Conservation (phyloP, 53 echinoderm and acorn worm genomes). For the Hippasteria phrygiana region DNA sequence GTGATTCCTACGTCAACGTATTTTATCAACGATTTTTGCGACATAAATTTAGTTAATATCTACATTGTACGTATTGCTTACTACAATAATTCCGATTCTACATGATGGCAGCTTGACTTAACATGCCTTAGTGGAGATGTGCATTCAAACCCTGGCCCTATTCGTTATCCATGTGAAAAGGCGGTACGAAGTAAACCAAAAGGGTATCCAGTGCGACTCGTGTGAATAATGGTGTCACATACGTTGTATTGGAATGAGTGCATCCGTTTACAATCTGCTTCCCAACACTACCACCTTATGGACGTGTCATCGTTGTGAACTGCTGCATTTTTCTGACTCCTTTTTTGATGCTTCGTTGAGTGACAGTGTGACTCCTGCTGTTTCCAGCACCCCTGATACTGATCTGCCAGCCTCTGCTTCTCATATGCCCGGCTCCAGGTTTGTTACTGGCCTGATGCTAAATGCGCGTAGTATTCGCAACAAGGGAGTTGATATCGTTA, state of each 20-base stretch:
- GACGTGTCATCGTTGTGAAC: neutral
- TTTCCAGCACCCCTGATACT: neutral
- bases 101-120: too few relatives aligned
- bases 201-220: neutral
- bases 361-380: neutral
- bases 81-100: too few relatives aligned
- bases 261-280: neutral
- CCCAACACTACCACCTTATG: neutral
- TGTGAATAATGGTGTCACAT: neutral
- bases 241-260: neutral
- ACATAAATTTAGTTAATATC: too few relatives aligned
- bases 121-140: too few relatives aligned
- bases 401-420: neutral
- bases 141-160: slow-evolving; percentile 12
- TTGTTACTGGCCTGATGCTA: neutral
- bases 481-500: neutral
- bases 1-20: too few relatives aligned
- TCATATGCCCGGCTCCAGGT: neutral
- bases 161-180: neutral
- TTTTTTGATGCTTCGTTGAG: neutral
- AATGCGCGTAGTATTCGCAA: neutral
- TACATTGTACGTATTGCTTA: too few relatives aligned
- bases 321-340: neutral
- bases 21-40: too few relatives aligned
- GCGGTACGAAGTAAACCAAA: neutral